phyloP scores from a whole-genome alignment of 2,113 vertebrate genomes.

The Pedionomus torquatus region DNA sequence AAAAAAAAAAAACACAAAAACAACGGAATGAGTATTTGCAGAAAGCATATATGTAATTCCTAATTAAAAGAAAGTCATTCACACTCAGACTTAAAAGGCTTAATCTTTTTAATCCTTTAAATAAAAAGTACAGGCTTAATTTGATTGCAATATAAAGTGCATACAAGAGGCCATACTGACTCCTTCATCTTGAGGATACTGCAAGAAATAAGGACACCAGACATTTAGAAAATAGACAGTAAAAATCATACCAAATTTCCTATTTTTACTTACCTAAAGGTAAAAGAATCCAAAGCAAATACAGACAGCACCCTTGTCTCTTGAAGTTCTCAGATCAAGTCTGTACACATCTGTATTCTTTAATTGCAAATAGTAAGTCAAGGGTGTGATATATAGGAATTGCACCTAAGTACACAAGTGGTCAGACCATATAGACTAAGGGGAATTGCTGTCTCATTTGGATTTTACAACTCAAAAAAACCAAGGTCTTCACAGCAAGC shows the following conservation, averaged over 20 bases:
- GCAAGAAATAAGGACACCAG: neutral
- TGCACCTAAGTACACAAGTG: neutral
- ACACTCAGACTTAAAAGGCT: neutral
- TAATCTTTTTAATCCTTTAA: neutral
- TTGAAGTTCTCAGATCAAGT: neutral
- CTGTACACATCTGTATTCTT: neutral
- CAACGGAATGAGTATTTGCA: neutral
- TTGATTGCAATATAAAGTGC: neutral
- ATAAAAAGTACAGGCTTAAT: neutral
- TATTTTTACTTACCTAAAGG: neutral
- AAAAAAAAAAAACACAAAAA: neutral
- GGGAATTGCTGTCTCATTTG: neutral
- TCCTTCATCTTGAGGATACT: neutral
- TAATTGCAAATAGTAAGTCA: accelerated
- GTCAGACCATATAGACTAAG: neutral
- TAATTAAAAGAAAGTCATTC: neutral
- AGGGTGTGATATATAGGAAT: accelerated
- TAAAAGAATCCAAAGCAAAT: neutral
- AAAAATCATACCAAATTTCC: neutral
- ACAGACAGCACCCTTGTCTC: neutral
- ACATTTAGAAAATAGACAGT: neutral
- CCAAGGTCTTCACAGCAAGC: neutral
- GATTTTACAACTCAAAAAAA: neutral
- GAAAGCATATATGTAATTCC: neutral
- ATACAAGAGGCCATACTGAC: neutral